Conservation (phyloP, 2,797 vertebrate genomes). For the Pseudocheirus occidentalis region DNA sequence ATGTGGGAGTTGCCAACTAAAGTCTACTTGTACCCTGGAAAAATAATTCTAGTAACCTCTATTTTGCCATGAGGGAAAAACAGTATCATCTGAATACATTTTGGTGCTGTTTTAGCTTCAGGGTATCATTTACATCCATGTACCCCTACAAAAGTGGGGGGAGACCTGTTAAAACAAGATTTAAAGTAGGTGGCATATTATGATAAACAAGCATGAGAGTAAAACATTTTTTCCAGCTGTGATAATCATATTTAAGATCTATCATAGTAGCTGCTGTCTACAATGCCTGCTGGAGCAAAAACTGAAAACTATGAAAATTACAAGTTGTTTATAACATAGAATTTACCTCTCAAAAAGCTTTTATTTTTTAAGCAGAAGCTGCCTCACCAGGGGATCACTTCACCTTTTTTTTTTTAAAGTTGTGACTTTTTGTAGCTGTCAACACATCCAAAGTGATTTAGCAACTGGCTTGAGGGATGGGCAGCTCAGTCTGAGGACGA, state of each 20-base stretch:
- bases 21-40: slow-evolving; percentile 15
- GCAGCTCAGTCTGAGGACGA: slow-evolving; percentile 46
- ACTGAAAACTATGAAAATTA: slow-evolving; percentile 80
- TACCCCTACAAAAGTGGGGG: slow-evolving; percentile 24
- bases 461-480: slow-evolving; percentile 66
- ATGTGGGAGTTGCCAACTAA: slow-evolving; percentile 1
- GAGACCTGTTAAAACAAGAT: not conserved
- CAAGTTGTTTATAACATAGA: slow-evolving; percentile 81
- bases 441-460: slow-evolving; percentile 72
- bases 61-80: not conserved
- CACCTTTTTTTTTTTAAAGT: slow-evolving; percentile 62
- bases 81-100: not conserved
- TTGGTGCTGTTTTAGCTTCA: slow-evolving; percentile 42
- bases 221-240: slow-evolving; percentile 75
- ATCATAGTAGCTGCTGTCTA: slow-evolving; percentile 62
- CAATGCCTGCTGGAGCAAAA: slow-evolving; percentile 71
- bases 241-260: slow-evolving; percentile 79
- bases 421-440: slow-evolving; percentile 55
- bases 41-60: not conserved
- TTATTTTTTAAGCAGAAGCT: slow-evolving; percentile 70
- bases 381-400: slow-evolving; percentile 77
- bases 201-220: slow-evolving; percentile 71
- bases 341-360: slow-evolving; percentile 74
- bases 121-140: slow-evolving; percentile 31
- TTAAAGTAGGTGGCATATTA: slow-evolving; percentile 73